Conservation (phyloP, 2,113 vertebrate genomes). For the Bettongia penicillata region DNA sequence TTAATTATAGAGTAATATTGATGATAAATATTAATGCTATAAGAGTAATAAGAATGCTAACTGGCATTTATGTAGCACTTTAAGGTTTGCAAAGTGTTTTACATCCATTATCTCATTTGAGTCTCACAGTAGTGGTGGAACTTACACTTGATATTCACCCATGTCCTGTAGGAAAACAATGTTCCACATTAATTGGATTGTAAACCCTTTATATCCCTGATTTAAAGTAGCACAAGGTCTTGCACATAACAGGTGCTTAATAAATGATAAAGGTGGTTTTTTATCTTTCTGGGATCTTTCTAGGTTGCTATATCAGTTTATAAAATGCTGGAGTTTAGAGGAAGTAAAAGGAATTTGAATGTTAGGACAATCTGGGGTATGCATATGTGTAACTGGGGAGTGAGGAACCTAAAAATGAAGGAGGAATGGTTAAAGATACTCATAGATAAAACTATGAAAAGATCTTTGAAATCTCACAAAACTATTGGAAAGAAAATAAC, state of each 20-base stretch:
- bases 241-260: neutral
- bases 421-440: neutral
- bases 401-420: neutral
- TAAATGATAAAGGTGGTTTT: neutral
- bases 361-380: neutral
- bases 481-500: conserved; percentile 35
- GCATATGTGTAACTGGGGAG: neutral
- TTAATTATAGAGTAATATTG: neutral
- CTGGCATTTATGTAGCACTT: neutral
- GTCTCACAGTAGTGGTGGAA: neutral
- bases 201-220: neutral
- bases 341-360: neutral
- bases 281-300: neutral
- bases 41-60: neutral
- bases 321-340: neutral
- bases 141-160: neutral
- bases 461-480: conserved; percentile 10
- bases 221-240: neutral
- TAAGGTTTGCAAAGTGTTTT: neutral
- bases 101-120: neutral
- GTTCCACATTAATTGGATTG: neutral
- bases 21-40: neutral
- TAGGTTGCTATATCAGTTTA: neutral
- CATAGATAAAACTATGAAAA: neutral
- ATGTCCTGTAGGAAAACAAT: neutral